Percentiles rank a stretch among this genome's conserved stretches.
These are phyloP conservation scores for Podarcis cretensis DNA, from an alignment of 2,113 vertebrate species.

Conservation along the genomic window DNA sequence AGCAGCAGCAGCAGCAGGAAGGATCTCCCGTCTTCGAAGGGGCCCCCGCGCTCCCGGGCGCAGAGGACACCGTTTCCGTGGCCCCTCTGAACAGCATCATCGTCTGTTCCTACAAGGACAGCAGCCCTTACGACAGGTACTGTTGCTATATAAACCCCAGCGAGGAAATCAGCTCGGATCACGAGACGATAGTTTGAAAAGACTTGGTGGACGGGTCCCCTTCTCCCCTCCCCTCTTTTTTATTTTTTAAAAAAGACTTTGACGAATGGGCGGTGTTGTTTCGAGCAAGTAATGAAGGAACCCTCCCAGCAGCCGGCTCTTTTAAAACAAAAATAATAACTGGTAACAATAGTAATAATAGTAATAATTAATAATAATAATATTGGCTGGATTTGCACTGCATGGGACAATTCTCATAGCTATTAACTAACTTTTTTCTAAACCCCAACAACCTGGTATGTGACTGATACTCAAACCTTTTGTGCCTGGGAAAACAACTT, in stretches of 20 bases:
- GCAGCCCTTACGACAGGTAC: conserved; percentile 79
- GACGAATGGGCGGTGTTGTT: not conserved
- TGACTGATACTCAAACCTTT: conserved; percentile 72
- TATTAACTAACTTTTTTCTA: conserved; percentile 59
- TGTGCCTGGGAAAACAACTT: conserved; percentile 68
- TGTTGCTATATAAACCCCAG: conserved; percentile 83
- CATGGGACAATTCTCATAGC: conserved; percentile 72
- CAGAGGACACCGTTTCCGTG: conserved; percentile 78
- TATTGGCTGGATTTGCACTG: conserved; percentile 68
- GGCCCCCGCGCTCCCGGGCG: conserved; percentile 56
- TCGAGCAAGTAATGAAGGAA: conserved; percentile 19
- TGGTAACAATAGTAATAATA: not conserved
- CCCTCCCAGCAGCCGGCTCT: conserved; percentile 42
- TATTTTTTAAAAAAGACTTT: not conserved
- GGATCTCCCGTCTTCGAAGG: not conserved
- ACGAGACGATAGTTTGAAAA: conserved; percentile 81
- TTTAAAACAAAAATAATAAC: conserved; percentile 6
- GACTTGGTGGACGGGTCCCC: not conserved
- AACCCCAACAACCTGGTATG: conserved; percentile 57
- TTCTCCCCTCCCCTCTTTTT: not conserved
- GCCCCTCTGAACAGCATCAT: conserved; percentile 81
- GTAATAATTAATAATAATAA: conserved; percentile 36
- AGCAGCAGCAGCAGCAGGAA: no score
- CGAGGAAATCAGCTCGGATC: conserved; percentile 76
- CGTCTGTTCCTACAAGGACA: conserved; percentile 80